Percentiles rank a stretch among this genome's conserved stretches.
Evolutionary conservation across 2,888 invertebrate species (phyloP).

Genomic region (Eupithecia abbreviata): DNA sequence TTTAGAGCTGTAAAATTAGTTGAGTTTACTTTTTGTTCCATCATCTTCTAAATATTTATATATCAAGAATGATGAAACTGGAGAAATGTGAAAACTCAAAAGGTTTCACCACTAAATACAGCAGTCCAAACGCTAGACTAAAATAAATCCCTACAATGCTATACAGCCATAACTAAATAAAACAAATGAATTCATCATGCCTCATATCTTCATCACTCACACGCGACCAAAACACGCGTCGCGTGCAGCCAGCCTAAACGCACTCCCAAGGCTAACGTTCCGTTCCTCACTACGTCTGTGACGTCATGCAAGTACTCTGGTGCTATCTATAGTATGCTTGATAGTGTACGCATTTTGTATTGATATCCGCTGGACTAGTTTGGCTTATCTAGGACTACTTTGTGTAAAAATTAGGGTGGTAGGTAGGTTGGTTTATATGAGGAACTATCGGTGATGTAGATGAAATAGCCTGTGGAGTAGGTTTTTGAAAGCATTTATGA

Average conservation of each 20-base stretch:
- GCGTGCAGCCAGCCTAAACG: conserved; percentile 58
- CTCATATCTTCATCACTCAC: not conserved
- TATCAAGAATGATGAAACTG: not conserved
- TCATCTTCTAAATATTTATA: too few species aligned
- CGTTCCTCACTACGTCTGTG: conserved; percentile 72
- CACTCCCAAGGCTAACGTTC: conserved; percentile 77
- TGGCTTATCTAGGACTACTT: conserved; percentile 5
- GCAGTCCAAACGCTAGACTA: not conserved
- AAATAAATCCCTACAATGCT: conserved; percentile 8
- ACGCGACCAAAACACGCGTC: conserved; percentile 41
- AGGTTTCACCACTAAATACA: not conserved
- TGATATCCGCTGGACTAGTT: conserved; percentile 18
- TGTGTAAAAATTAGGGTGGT: not conserved
- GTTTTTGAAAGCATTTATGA: not conserved
- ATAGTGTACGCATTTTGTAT: conserved; percentile 45
- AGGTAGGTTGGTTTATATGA: not conserved
- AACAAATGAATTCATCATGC: conserved; percentile 11
- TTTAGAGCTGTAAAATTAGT: not conserved
- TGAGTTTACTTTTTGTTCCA: too few species aligned
- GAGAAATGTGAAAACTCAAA: not conserved
- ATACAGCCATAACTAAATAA: conserved; percentile 4
- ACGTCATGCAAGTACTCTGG: conserved; percentile 71
- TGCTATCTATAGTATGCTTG: conserved; percentile 61
- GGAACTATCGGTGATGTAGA: not conserved
- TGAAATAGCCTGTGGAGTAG: not conserved